Evolutionary conservation across 2,888 invertebrate genomes (phyloP).

Genomic region (Escarpia spicata): DNA sequence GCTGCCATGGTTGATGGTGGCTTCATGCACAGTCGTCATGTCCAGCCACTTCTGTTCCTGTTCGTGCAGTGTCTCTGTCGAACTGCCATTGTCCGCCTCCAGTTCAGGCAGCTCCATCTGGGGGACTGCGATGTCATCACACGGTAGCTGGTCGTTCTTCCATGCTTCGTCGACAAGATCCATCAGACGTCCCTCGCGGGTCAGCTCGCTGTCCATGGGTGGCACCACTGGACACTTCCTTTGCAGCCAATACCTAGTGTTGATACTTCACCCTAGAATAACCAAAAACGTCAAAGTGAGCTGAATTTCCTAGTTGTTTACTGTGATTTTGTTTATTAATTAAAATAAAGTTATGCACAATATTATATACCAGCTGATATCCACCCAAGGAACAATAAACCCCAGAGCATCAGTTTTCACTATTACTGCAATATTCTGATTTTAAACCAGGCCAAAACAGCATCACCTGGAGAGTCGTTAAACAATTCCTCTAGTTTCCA

Average conservation of each 20-base stretch:
- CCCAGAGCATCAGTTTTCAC: too few species aligned
- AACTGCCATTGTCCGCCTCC: conserved; percentile 84
- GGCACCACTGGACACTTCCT: background rate
- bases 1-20: background rate
- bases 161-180: conserved; percentile 88
- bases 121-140: conserved; percentile 86
- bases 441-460: too few species aligned
- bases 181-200: conserved; percentile 77
- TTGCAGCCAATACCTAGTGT: background rate
- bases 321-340: too few species aligned
- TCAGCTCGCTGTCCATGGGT: conserved; percentile 81
- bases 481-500: too few species aligned
- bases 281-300: background rate
- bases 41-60: conserved; percentile 81
- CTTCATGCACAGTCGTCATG: conserved; percentile 50
- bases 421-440: too few species aligned
- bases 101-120: conserved; percentile 89
- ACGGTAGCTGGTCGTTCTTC: conserved; percentile 76
- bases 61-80: conserved; percentile 86
- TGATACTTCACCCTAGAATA: background rate
- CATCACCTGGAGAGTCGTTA: too few species aligned
- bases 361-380: too few species aligned
- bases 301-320: too few species aligned
- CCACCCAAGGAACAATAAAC: too few species aligned
- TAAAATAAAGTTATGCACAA: too few species aligned